Percentiles rank a stretch among this genome's conserved stretches.
Conservation (phyloP, 2,888 invertebrate species). For the Troilus luridus region DNA sequence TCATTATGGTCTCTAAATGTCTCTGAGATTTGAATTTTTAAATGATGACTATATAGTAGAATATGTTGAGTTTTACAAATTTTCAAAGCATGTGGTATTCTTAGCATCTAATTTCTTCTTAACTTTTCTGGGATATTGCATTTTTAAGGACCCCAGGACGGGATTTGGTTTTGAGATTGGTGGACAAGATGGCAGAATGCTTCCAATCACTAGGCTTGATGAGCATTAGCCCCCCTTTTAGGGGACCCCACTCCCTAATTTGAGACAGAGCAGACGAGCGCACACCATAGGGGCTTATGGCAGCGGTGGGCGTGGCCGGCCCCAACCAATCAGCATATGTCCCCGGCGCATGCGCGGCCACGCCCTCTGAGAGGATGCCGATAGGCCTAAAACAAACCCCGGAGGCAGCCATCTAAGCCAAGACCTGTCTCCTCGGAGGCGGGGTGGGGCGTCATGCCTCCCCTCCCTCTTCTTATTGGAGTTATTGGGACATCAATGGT, state of each 20-base stretch:
- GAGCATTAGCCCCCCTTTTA: constrained; percentile 8
- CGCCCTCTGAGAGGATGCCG: background rate
- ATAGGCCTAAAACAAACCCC: constrained; percentile 7
- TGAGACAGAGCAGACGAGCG: background rate
- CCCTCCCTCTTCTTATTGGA: constrained; percentile 2
- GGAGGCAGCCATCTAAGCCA: constrained; percentile 14
- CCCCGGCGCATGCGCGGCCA: background rate
- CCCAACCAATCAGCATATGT: background rate
- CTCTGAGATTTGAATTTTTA: background rate
- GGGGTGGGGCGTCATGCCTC: background rate
- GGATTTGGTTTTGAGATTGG: background rate
- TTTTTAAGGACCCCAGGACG: background rate
- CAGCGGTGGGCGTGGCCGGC: background rate
- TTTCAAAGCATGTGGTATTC: background rate
- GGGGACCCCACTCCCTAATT: background rate
- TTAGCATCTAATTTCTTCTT: background rate
- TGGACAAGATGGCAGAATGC: constrained; percentile 3
- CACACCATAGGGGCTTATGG: constrained; percentile 32
- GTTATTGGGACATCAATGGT: constrained; percentile 36
- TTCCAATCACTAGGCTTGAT: constrained; percentile 16
- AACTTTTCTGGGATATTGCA: background rate
- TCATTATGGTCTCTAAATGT: background rate
- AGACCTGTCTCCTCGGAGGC: background rate
- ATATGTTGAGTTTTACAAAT: background rate
- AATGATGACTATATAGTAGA: background rate